Evolutionary conservation across 2,113 vertebrate genomes (phyloP).

Genomic region (Python bivittatus): DNA sequence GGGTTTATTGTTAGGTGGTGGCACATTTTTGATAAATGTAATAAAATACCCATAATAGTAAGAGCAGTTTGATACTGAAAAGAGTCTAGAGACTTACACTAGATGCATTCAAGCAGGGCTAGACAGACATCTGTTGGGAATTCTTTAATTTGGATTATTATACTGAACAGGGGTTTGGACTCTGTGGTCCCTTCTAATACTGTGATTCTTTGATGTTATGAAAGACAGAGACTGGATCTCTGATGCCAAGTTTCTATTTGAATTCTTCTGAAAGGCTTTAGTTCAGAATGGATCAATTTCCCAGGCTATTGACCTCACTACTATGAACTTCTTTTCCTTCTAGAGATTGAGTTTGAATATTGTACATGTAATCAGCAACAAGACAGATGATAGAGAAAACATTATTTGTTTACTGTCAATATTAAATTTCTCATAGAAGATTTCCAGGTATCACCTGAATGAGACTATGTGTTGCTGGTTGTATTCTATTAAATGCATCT

Average conservation of each 20-base stretch:
- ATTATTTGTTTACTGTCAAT: background rate
- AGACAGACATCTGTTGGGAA: too few relatives aligned
- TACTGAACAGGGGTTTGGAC: background rate
- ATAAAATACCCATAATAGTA: too few relatives aligned
- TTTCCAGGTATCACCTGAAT: background rate
- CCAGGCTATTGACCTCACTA: background rate
- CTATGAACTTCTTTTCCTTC: background rate
- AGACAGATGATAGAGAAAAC: background rate
- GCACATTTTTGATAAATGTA: too few relatives aligned
- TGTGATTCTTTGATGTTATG: background rate
- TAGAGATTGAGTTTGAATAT: background rate
- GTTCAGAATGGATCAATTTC: background rate
- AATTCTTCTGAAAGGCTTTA: background rate
- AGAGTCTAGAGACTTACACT: too few relatives aligned
- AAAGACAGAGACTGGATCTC: background rate
- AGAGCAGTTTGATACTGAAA: too few relatives aligned
- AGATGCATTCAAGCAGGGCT: too few relatives aligned
- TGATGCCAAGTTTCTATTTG: background rate
- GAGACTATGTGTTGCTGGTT: background rate
- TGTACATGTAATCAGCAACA: background rate
- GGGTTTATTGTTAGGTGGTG: too few relatives aligned
- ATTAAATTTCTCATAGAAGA: background rate
- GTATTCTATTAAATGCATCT: conserved; percentile 45
- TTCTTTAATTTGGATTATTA: background rate
- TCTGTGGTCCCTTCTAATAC: background rate